Evolutionary conservation across 2,888 invertebrate species (phyloP), one percentile per base, ranked within the genome.

Genomic region (Drosophila diplacantha): DNA sequence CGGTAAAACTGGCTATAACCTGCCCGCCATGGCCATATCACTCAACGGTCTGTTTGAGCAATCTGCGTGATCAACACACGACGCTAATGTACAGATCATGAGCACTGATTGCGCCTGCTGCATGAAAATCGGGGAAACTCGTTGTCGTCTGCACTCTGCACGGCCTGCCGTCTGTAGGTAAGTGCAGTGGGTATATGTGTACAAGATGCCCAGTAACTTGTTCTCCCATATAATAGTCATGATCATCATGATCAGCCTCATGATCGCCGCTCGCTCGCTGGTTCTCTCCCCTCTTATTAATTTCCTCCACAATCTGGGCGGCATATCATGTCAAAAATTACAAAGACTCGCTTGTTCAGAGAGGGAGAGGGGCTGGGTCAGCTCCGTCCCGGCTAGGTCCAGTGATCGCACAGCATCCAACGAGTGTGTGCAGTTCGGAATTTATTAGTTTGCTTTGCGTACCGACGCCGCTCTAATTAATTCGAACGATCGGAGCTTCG

Each of bases 41-140:
- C 59, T 79, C 80, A 76, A 66, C 58, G 59, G 56, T 65, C 50
- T 51, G 41, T 67, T 70, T 79, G 66, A 58, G 70, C 75, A 81
- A 84, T 72, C 84, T 80, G 73, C 70, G 68, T 71, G 85, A 82
- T 82, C 85, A 81, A 73, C 75, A 77, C 78, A 80, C 83, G 74
- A 82, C 85, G 78, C 75, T 82, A 85, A 85, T 83, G 84, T 85
- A 74, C 75, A 77, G 84, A 83, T 83, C 84, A 84, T 83, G 82
- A 75, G 79, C 81, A 81, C 69, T 71, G 84, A 81, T 84, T 80
- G 81, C 83, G 73, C 69, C 80, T 76, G 70, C 65, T 77, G 74
- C 72, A 79, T 84, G 79, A 78, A 78, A 78, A 78, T 78, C 80
- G 77, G 77, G 77, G 81, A 78, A 81, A 72, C 82, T 78, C 43